Evolutionary conservation across 1,140 invertebrate species (phyloP).

Genomic region (Sipha flava): DNA sequence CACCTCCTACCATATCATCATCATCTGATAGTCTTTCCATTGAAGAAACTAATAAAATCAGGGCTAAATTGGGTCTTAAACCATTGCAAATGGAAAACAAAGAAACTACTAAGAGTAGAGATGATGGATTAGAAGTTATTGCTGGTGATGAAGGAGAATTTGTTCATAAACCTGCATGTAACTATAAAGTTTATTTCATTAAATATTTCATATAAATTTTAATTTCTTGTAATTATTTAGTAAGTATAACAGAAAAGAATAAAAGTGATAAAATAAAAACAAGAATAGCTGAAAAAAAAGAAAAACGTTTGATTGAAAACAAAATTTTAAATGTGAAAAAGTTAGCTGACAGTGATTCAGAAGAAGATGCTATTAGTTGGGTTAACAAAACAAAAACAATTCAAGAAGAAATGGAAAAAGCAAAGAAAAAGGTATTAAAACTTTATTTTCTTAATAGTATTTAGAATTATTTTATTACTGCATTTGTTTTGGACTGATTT

Average conservation of each 20-base stretch:
- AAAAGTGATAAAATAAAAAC: conserved; percentile 74
- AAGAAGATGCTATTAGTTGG: conserved; percentile 66
- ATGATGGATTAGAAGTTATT: conserved; percentile 30
- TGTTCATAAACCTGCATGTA: conserved; percentile 79
- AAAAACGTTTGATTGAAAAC: conserved; percentile 70
- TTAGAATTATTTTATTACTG: conserved; percentile 31
- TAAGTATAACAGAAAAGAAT: conserved; percentile 66
- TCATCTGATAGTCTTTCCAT: conserved; percentile 63
- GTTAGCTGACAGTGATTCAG: conserved; percentile 63
- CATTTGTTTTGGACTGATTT: conserved; percentile 30
- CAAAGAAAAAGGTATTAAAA: conserved; percentile 66
- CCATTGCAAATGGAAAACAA: conserved; percentile 65
- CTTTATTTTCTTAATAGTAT: conserved; percentile 2
- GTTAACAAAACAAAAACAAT: conserved; percentile 69
- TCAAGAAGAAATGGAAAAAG: conserved; percentile 73
- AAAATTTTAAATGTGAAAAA: conserved; percentile 60
- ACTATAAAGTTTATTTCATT: neutral
- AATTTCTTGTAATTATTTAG: conserved; percentile 38
- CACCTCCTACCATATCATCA: conserved; percentile 45
- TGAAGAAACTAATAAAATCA: conserved; percentile 82
- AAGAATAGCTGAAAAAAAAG: conserved; percentile 64
- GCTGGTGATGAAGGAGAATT: conserved; percentile 71
- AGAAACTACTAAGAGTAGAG: conserved; percentile 31
- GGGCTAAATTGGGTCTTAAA: conserved; percentile 88
- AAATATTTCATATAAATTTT: neutral